A percentile compares a stretch with the other conserved stretches of the same genome.
phyloP scores from a whole-genome alignment of 2,888 invertebrate genomes.

The Phalangium opilio region DNA sequence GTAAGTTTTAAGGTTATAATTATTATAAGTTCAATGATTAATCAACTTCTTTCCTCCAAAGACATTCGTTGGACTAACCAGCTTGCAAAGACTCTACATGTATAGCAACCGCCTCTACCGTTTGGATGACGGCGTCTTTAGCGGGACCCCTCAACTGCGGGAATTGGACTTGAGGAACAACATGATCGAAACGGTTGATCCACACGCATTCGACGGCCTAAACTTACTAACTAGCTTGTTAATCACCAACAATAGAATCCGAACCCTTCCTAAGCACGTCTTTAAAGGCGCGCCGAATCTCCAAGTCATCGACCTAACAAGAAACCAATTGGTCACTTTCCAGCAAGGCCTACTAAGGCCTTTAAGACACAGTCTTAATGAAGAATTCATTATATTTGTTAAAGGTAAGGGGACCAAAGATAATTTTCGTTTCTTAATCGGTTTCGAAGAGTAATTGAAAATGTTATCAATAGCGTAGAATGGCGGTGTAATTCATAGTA shows the following conservation, averaged over 20 bases:
- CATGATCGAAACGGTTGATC: conserved; percentile 6
- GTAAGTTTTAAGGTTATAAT: too few relatives aligned
- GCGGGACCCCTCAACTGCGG: conserved; percentile 4
- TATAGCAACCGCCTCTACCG: conserved; percentile 11
- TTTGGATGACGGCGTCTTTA: conserved; percentile 11
- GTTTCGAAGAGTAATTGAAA: too few relatives aligned
- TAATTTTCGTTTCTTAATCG: too few relatives aligned
- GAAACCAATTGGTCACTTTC: conserved; percentile 8
- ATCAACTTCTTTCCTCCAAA: too few relatives aligned
- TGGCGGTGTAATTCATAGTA: too few relatives aligned
- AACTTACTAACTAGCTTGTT: conserved; percentile 6
- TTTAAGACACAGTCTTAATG: conserved; percentile 4
- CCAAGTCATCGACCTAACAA: conserved; percentile 6
- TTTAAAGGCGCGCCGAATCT: conserved; percentile 7
- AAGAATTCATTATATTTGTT: conserved; percentile 5
- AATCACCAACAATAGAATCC: conserved; percentile 9
- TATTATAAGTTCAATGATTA: too few relatives aligned
- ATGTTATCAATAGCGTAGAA: too few relatives aligned
- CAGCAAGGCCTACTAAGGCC: conserved; percentile 7
- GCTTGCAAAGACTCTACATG: conserved; percentile 9
- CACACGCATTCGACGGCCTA: conserved; percentile 9
- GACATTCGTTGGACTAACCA: conserved; percentile 9
- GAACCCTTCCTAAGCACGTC: conserved; percentile 9
- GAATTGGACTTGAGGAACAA: conserved; percentile 12
- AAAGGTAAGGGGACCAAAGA: conserved; percentile 5